Evolutionary conservation across 2,888 invertebrate genomes (phyloP).

Genomic region (Allygus modestus): DNA sequence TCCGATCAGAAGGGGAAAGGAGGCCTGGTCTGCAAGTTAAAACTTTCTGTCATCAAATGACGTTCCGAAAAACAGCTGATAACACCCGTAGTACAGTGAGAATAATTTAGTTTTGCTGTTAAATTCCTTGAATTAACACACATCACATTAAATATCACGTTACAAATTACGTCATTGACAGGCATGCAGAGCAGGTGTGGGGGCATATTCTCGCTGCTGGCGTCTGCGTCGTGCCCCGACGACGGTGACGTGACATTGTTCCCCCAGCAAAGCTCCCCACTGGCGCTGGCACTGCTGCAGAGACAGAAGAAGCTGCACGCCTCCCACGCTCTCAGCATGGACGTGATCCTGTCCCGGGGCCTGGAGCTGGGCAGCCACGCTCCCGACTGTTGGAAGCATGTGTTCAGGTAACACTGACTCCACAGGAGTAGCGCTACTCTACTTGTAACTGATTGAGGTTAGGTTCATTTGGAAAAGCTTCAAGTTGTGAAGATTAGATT

Average conservation of each 20-base stretch:
- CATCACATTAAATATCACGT: no score
- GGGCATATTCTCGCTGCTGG: conserved; percentile 90
- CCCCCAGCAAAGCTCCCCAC: conserved; percentile 59
- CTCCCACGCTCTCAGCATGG: conserved; percentile 94
- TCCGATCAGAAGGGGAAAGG: no score
- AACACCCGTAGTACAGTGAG: no score
- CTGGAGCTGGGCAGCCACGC: conserved; percentile 95
- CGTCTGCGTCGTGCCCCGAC: conserved; percentile 91
- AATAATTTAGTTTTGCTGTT: no score
- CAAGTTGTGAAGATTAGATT: no score
- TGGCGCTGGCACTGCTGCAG: conserved; percentile 53
- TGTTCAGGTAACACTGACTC: conserved; percentile 86
- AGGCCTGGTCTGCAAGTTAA: no score
- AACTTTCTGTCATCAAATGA: no score
- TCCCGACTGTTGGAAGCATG: conserved; percentile 96
- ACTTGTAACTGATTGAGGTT: background rate
- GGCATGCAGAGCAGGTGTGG: conserved; percentile 94
- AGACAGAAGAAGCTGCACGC: conserved; percentile 67
- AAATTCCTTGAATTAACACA: no score
- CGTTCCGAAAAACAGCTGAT: no score
- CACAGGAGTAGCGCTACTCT: conserved; percentile 66
- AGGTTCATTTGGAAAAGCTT: no score
- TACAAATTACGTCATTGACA: conserved; percentile 69
- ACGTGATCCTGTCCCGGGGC: conserved; percentile 92
- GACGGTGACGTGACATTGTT: conserved; percentile 46